Evolutionary conservation across 2,888 invertebrate species (phyloP).

Genomic region (Hirtodrosophila histrioides): DNA sequence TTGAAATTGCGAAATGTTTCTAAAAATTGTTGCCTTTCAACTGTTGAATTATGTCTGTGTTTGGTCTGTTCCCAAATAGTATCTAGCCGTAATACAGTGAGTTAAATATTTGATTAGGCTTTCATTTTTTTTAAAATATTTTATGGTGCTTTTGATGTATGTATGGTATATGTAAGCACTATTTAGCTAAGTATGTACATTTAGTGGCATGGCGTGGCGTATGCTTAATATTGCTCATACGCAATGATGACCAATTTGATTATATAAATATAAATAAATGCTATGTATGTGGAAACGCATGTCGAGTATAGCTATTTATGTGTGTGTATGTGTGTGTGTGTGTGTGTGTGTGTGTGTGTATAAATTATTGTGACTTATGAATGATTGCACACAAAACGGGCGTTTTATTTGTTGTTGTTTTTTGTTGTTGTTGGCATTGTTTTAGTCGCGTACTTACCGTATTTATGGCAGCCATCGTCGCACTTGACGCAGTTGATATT

Average conservation of each 20-base stretch:
- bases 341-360: conserved; percentile 9
- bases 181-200: conserved; percentile 1
- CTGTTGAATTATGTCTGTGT: conserved; percentile 25
- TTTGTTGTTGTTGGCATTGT: conserved; percentile 22
- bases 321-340: conserved; percentile 1
- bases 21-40: conserved; percentile 32
- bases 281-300: conserved; percentile 20
- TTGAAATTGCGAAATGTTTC: conserved; percentile 26
- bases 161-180: conserved; percentile 34
- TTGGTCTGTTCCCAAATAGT: conserved; percentile 5
- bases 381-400: conserved; percentile 52
- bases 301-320: not conserved
- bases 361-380: conserved; percentile 48
- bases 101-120: conserved; percentile 34
- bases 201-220: conserved; percentile 11
- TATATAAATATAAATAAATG: conserved; percentile 55
- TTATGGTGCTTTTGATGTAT: conserved; percentile 31
- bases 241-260: conserved; percentile 41
- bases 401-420: conserved; percentile 30
- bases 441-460: conserved; percentile 82
- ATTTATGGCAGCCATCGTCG: conserved; percentile 84
- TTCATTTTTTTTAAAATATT: conserved; percentile 41
- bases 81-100: conserved; percentile 46
- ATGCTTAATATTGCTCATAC: conserved; percentile 47
- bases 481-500: conserved; percentile 69